These are phyloP conservation scores for Nesometra sesokonis DNA, from an alignment of 35 echinoderm and acorn worm genomes.

Conservation along the genomic window DNA sequence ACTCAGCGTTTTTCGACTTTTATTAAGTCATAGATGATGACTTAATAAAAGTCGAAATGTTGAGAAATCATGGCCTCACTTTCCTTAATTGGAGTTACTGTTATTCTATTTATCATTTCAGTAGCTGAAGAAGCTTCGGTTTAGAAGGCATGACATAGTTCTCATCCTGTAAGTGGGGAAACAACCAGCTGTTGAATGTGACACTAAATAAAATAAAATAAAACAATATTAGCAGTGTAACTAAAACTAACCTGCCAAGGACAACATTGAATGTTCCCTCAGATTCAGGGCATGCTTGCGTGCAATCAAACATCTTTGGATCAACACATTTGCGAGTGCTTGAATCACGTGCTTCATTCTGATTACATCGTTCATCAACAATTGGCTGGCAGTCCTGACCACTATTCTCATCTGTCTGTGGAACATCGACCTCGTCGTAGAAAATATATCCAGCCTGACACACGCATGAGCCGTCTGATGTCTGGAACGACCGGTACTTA, in stretches of 20 bases:
- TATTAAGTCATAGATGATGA: too few relatives aligned
- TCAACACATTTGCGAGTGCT: slow-evolving; percentile 66
- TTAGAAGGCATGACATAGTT: too few relatives aligned
- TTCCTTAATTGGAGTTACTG: too few relatives aligned
- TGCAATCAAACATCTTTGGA: slow-evolving; percentile 36
- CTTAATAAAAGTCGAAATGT: too few relatives aligned
- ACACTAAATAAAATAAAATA: background rate
- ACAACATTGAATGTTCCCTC: slow-evolving; percentile 52
- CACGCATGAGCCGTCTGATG: slow-evolving; percentile 66
- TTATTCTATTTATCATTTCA: too few relatives aligned
- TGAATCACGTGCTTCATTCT: slow-evolving; percentile 53
- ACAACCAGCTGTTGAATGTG: background rate
- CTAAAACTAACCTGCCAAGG: slow-evolving; percentile 50
- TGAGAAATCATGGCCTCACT: too few relatives aligned
- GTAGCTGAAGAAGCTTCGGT: too few relatives aligned
- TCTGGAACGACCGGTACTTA: slow-evolving; percentile 88
- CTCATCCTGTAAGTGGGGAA: background rate
- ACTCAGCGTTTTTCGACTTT: too few relatives aligned
- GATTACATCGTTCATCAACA: slow-evolving; percentile 68
- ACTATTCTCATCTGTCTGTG: slow-evolving; percentile 61
- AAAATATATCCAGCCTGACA: slow-evolving; percentile 84
- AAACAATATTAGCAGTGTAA: background rate
- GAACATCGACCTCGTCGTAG: slow-evolving; percentile 62
- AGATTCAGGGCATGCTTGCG: slow-evolving; percentile 6
- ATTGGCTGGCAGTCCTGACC: slow-evolving; percentile 76